A percentile compares a stretch with the other conserved stretches of the same genome.
Evolutionary conservation across 2,888 invertebrate species (phyloP).

Genomic region (Diploptera punctata): DNA sequence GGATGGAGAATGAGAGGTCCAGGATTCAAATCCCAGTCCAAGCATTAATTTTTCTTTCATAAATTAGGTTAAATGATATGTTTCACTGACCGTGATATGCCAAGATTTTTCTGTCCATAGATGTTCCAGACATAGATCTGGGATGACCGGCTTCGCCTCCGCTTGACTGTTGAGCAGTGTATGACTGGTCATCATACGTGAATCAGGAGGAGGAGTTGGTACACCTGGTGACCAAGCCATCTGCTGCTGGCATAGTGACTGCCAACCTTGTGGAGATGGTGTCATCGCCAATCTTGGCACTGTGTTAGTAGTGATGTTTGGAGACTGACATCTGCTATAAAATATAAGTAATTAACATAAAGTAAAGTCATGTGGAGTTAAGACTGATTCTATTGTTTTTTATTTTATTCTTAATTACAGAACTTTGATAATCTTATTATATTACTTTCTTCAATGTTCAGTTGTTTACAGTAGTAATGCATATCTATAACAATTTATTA

Average conservation of each 20-base stretch:
- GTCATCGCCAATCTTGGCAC: background rate
- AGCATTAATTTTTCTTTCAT: too few species aligned
- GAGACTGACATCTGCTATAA: conserved; percentile 60
- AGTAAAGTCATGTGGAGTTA: too few species aligned
- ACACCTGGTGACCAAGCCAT: conserved; percentile 1
- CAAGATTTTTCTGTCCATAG: conserved; percentile 81
- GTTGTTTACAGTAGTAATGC: too few species aligned
- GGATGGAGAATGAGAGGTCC: too few species aligned
- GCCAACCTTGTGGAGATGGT: conserved; percentile 23
- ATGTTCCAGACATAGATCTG: conserved; percentile 87
- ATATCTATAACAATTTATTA: too few species aligned
- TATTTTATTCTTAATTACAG: too few species aligned
- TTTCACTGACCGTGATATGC: conserved; percentile 53
- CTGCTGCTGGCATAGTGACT: background rate
- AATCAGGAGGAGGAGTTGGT: conserved; percentile 30
- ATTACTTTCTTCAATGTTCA: too few species aligned
- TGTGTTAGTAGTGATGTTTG: conserved; percentile 49
- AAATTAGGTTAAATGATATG: conserved; percentile 22
- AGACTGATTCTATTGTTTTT: too few species aligned
- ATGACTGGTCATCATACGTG: conserved; percentile 37
- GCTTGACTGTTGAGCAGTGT: conserved; percentile 46
- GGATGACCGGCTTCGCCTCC: conserved; percentile 75
- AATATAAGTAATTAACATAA: background rate
- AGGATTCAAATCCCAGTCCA: background rate
- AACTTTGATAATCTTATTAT: too few species aligned